Base-by-base conservation (phyloP, 2,113 vertebrate genomes). In the Toxotes jaculatrix region DNA sequence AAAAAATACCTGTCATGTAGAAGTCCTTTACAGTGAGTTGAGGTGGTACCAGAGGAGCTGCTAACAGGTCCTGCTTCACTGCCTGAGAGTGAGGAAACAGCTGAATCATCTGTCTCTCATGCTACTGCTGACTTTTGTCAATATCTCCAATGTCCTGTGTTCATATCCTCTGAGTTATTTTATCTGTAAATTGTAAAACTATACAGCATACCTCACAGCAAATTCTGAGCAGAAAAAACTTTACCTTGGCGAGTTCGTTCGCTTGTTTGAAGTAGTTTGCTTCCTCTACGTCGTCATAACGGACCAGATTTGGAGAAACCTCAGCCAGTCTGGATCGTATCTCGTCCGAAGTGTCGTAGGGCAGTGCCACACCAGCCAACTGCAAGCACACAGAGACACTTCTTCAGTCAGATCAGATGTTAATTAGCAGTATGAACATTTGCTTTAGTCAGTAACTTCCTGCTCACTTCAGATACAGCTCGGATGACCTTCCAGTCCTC, bases 401-500 rank as follows among this genome's bases (percentile, higher is more conserved):
- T 17, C 2, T 19, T 2, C 14, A 7, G 4, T 67, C 31, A 43
- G 8, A 47, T 17, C 6, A 68, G 23, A 40, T 23, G 42, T 21
- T 31, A 2, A 21, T 9, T 3, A 0, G 3, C 31, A 12, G 6
- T 9, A 2, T 23, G 14, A 69, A 14, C 0, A 5, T 31, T 0
- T 32, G 45, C 0, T 3, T 12, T 4, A 2, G 5, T 4, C 0
- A 40, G 32, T 1, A 61, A 32, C 36, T 1, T 31, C 49, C 23
- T 34, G 31, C 85, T 63, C 92, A 99, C 98, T 95, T 99, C 98
- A 53, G 98, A 98, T 42, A 99, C n/a, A 4, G 98, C 98, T 84
- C 98, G 95, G 88, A 99, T 91, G 88, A 99, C 96, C 93, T 93
- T 98, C 98, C 98, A 99, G 95, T 99, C 98, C 79, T 99, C 98